A percentile compares a stretch with the other conserved stretches of the same genome.
phyloP scores from a whole-genome alignment of 1,140 invertebrate species.

The Tigriopus japonicus region DNA sequence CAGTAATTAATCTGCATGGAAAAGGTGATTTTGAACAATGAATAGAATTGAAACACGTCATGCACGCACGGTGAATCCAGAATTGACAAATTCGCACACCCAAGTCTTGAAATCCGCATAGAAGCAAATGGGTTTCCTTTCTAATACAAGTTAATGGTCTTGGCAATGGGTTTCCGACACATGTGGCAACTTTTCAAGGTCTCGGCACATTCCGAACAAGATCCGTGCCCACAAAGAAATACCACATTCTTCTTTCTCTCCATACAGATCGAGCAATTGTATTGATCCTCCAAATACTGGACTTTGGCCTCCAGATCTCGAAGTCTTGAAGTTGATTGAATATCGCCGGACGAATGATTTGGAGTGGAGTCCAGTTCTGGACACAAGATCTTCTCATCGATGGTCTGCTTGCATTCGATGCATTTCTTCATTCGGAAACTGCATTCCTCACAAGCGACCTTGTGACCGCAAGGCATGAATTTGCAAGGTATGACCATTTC shows the following conservation, averaged over 20 bases:
- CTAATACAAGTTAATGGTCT: conserved; percentile 56
- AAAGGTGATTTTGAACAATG: too few species aligned
- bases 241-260: conserved; percentile 51
- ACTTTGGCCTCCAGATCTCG: conserved; percentile 61
- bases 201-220: conserved; percentile 59
- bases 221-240: conserved; percentile 71
- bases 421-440: conserved; percentile 54
- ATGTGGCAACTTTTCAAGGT: conserved; percentile 72
- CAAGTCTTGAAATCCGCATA: too few species aligned
- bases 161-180: conserved; percentile 69
- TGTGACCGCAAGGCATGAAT: conserved; percentile 54
- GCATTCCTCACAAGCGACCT: conserved; percentile 53
- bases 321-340: conserved; percentile 27
- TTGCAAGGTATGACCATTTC: conserved; percentile 37
- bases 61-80: too few species aligned
- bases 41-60: too few species aligned
- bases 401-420: conserved; percentile 38
- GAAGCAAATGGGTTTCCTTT: too few species aligned
- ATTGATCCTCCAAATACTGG: conserved; percentile 65
- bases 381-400: not conserved
- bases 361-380: not conserved
- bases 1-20: too few species aligned
- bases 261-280: conserved; percentile 45
- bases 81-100: too few species aligned
- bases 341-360: not conserved